Conservation (phyloP, 2,113 vertebrate genomes). For the Crotophaga sulcirostris region DNA sequence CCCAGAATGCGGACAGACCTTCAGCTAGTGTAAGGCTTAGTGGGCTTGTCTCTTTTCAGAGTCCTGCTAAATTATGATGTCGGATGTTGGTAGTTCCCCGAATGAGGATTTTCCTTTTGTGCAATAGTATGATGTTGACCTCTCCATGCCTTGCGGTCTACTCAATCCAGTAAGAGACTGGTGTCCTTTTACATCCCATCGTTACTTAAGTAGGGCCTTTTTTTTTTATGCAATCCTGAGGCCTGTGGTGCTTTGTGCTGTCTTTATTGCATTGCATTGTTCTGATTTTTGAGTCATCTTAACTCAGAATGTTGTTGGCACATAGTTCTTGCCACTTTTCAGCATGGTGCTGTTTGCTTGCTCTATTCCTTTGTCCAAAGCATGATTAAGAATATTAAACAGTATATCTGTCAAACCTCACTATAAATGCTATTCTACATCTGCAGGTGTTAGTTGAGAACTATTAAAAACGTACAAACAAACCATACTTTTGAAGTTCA, state of each 20-base stretch:
- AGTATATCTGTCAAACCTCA: neutral
- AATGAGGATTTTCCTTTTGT: neutral
- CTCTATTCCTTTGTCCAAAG: neutral
- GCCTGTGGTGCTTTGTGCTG: neutral
- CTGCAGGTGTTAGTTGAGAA: neutral
- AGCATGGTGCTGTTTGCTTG: neutral
- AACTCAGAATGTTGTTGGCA: neutral
- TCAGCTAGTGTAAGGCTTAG: neutral
- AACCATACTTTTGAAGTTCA: neutral
- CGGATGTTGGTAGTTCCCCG: neutral
- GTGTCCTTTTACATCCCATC: neutral
- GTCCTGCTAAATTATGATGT: neutral
- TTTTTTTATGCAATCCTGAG: accelerated
- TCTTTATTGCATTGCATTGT: neutral
- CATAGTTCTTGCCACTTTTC: neutral
- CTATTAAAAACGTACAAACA: neutral
- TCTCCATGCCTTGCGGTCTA: neutral
- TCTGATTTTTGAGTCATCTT: neutral
- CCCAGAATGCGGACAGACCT: neutral
- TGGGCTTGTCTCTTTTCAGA: neutral
- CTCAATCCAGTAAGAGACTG: neutral
- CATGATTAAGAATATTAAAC: neutral
- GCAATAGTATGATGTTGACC: neutral
- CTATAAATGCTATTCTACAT: neutral
- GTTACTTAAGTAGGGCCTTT: neutral